Evolutionary conservation across 2,888 invertebrate species (phyloP).

Genomic region (Eulithis testata): DNA sequence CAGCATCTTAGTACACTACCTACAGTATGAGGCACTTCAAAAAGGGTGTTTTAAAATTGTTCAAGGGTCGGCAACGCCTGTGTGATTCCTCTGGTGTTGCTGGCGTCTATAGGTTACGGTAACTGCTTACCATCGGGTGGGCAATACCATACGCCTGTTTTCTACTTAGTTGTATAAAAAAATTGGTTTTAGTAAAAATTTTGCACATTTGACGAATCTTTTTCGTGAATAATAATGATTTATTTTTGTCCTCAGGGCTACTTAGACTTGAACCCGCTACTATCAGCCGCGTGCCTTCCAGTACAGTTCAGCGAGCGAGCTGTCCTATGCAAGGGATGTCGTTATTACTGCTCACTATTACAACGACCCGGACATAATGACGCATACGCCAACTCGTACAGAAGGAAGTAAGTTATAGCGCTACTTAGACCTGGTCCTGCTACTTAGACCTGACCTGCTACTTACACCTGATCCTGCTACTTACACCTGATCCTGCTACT

Average conservation of each 20-base stretch:
- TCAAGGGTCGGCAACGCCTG: too few relatives aligned
- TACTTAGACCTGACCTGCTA: not conserved
- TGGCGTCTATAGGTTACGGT: too few relatives aligned
- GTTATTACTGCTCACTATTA: slow-evolving; percentile 90
- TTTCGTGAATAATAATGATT: not conserved
- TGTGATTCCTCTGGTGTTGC: too few relatives aligned
- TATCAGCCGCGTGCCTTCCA: slow-evolving; percentile 87
- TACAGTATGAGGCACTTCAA: too few relatives aligned
- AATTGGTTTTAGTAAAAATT: too few relatives aligned
- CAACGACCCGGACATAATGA: slow-evolving; percentile 86
- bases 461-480: not conserved
- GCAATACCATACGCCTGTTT: too few relatives aligned
- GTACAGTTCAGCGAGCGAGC: slow-evolving; percentile 87
- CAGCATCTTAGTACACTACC: too few relatives aligned
- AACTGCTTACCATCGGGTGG: too few relatives aligned
- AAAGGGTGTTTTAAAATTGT: too few relatives aligned
- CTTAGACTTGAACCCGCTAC: slow-evolving; percentile 80
- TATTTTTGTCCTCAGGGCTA: slow-evolving; percentile 69
- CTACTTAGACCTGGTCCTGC: not conserved
- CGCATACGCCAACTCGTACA: slow-evolving; percentile 77
- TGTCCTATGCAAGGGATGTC: slow-evolving; percentile 92
- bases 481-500: not conserved
- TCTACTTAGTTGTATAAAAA: too few relatives aligned
- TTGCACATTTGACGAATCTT: too few relatives aligned
- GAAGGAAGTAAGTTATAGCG: slow-evolving; percentile 62